Conservation (phyloP, 2,888 invertebrate genomes). For the Catocala nupta region DNA sequence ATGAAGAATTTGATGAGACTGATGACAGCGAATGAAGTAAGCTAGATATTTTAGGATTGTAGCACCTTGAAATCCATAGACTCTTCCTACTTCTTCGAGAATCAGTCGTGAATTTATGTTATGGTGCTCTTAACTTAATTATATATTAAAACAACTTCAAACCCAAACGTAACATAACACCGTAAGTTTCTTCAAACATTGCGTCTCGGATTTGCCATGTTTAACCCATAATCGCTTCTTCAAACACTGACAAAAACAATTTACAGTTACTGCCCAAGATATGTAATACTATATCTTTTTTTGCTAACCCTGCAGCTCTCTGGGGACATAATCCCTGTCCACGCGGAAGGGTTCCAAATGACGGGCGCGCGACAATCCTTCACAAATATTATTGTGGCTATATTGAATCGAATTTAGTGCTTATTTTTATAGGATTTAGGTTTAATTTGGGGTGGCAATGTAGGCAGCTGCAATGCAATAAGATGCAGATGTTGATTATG, state of each 20-base stretch:
- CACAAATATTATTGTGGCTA: constrained; percentile 57
- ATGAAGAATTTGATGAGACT: too few species aligned
- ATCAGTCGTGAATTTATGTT: too few species aligned
- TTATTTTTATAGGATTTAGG: not conserved
- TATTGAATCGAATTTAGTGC: constrained; percentile 8
- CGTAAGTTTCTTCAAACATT: constrained; percentile 20
- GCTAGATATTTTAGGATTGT: too few species aligned
- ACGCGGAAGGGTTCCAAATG: constrained; percentile 81
- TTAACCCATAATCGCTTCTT: constrained; percentile 27
- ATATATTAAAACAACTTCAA: not conserved
- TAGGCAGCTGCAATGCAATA: constrained; percentile 47
- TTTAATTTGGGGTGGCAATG: constrained; percentile 8
- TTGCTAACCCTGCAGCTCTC: constrained; percentile 60
- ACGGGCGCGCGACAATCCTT: constrained; percentile 69
- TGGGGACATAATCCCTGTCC: constrained; percentile 66
- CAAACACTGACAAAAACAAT: constrained; percentile 45
- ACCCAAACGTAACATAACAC: constrained; percentile 17
- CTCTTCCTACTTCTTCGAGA: too few species aligned
- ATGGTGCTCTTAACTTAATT: too few species aligned
- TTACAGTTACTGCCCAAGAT: constrained; percentile 52
- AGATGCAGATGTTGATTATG: constrained; percentile 53
- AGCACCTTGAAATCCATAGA: too few species aligned
- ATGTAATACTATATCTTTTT: constrained; percentile 50
- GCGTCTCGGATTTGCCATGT: constrained; percentile 25
- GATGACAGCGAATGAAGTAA: too few species aligned